Evolutionary conservation across 2,797 vertebrate genomes (phyloP).

Genomic region (Uromys caudimaculatus): DNA sequence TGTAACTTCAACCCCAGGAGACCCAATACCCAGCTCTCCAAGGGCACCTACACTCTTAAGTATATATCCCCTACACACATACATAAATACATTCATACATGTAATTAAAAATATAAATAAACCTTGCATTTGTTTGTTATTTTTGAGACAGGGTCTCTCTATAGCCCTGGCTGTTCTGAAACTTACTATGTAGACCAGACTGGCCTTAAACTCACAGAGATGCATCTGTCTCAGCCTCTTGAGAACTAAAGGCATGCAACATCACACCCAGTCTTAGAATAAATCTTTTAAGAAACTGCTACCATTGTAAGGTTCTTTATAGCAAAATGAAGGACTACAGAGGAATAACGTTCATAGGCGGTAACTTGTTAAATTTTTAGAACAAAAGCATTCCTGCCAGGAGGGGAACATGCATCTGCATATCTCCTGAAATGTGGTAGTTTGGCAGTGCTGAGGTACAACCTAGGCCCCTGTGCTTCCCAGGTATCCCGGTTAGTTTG

Average conservation of each 20-base stretch:
- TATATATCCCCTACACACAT: not conserved
- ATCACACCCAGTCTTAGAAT: not conserved
- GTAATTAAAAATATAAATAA: not conserved
- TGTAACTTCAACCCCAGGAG: not conserved
- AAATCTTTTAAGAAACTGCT: not conserved
- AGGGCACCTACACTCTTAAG: not conserved
- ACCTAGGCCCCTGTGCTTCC: not conserved
- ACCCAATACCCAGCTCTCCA: not conserved
- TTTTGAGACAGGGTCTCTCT: not conserved
- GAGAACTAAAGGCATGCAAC: not conserved
- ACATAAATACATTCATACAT: not conserved
- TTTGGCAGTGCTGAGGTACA: not conserved
- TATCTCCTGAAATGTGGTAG: not conserved
- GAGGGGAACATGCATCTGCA: not conserved
- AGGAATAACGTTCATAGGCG: not conserved
- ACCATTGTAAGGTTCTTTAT: not conserved
- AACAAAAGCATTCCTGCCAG: not conserved
- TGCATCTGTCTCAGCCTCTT: not conserved
- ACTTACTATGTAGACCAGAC: not conserved
- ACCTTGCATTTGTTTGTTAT: not conserved
- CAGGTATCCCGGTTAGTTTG: not conserved
- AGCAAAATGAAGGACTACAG: slow-evolving; percentile 23
- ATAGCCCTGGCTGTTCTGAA: not conserved
- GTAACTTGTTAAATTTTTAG: slow-evolving; percentile 9
- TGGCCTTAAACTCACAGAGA: not conserved